Base-by-base conservation (phyloP, 1,140 invertebrate species). In the Episyrphus balteatus region DNA sequence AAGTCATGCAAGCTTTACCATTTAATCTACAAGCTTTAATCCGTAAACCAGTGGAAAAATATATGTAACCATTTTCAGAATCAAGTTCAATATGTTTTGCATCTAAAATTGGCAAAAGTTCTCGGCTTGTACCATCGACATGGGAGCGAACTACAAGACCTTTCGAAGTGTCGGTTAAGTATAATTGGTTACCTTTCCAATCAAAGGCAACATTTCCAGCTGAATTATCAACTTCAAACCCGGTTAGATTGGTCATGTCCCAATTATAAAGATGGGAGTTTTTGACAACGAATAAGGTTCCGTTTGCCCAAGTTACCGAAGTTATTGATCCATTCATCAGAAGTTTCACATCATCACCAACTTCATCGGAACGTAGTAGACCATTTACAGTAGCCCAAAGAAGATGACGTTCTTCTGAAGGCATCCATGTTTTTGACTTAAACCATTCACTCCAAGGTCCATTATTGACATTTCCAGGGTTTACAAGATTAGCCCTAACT, bases 121-220 rank as follows among this genome's bases (percentile, higher is more conserved):
- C 54, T 0, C 53, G 15, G 11, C 41, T 21, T 12, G 51, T 73
- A 0, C 58, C 59, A 1, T 47, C 47, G 1, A 33, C 51, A 33
- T 49, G 36, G 1, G 51, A 30, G 9, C 59, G 57, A 15, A 62
- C 45, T 3, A 65, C 55, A 33, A 56, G 56, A 18, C 61, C 49
- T 6, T 55, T 44, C 6, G 26, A 32, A 15, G 60, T 13, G 34
- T 65, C 62, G 0, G 88, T 86, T 88, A 89, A 95, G 59, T 94
- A 95, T 1, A 96, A 62, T 61, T 88, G 86, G 21, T 80, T 81
- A 1, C 86, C 87, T 26, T 93, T 78, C 86, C 88, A 92, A 58
- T 96, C 91, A 2, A 92, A 81, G 0, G 87, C 84, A 15, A 94
- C 75, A 52, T 82, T 83, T 0, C 81, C 79, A 1, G 86, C 86